phyloP scores from a whole-genome alignment of 2,797 vertebrate species.

The Notolabrus celidotus region DNA sequence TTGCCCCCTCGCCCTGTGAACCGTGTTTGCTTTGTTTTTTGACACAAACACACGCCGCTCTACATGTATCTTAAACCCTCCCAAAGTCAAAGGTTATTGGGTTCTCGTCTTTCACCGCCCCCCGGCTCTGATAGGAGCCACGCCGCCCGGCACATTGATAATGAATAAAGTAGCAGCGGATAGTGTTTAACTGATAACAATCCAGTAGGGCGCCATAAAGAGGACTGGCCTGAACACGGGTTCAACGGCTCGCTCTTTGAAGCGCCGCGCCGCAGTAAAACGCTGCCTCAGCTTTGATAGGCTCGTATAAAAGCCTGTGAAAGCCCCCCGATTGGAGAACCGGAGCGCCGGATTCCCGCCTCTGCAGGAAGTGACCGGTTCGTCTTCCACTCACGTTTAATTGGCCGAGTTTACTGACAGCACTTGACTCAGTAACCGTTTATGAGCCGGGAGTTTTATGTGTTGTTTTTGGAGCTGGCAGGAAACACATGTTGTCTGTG shows the following conservation, averaged over 20 bases:
- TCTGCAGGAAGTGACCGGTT: constrained; percentile 67
- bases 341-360: constrained; percentile 28
- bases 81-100: constrained; percentile 64
- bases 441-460: constrained; percentile 67
- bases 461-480: constrained; percentile 70
- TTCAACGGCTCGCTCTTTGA: constrained; percentile 65
- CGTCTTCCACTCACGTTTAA: constrained; percentile 70
- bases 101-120: constrained; percentile 59
- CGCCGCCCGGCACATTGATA: constrained; percentile 69
- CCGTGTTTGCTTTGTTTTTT: constrained; percentile 69
- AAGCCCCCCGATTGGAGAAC: constrained; percentile 59
- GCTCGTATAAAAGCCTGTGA: constrained; percentile 60
- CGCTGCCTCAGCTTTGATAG: constrained; percentile 61
- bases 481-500: constrained; percentile 58
- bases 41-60: constrained; percentile 19
- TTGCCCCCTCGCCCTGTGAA: constrained; percentile 68
- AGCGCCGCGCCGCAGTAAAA: constrained; percentile 63
- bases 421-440: constrained; percentile 70
- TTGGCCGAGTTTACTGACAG: constrained; percentile 68
- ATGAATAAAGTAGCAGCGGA: constrained; percentile 68
- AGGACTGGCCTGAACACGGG: constrained; percentile 40
- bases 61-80: constrained; percentile 14
- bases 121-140: constrained; percentile 72
- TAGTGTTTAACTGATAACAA: constrained; percentile 65
- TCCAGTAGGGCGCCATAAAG: constrained; percentile 75